These are phyloP conservation scores for Oreamnos americanus DNA, from an alignment of 2,113 vertebrate species.

Conservation along the genomic window DNA sequence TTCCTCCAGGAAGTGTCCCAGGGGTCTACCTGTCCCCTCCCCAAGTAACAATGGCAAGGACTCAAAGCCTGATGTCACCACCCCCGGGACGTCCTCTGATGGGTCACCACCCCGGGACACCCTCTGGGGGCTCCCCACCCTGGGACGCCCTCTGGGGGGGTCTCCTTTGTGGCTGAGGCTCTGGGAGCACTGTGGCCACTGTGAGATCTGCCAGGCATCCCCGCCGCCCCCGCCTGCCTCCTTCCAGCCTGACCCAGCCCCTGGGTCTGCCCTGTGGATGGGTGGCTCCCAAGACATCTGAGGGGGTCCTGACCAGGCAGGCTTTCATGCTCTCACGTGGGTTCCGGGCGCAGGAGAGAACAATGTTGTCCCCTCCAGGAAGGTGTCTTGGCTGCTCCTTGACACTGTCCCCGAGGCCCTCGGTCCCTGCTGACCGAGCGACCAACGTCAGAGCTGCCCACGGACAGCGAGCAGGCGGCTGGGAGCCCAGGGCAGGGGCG, in stretches of 20 bases:
- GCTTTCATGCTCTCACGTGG: rapidly evolving
- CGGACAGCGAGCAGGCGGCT: rapidly evolving
- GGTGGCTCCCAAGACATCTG: rapidly evolving
- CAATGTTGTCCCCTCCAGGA: rapidly evolving
- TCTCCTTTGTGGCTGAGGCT: neutral
- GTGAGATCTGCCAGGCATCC: neutral
- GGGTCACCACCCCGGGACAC: rapidly evolving
- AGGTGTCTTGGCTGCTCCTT: rapidly evolving
- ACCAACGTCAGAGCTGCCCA: rapidly evolving
- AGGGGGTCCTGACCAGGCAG: rapidly evolving
- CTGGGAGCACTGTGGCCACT: rapidly evolving
- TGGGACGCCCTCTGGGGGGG: rapidly evolving
- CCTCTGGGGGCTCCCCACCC: rapidly evolving
- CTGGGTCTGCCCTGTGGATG: rapidly evolving
- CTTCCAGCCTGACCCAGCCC: no score
- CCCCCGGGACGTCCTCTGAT: rapidly evolving
- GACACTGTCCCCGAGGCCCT: rapidly evolving
- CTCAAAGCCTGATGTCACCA: neutral
- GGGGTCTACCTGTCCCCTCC: no score
- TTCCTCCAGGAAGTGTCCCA: rapidly evolving
- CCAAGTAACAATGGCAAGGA: neutral
- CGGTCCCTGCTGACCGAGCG: rapidly evolving
- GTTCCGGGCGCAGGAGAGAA: neutral
- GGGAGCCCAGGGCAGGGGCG: rapidly evolving
- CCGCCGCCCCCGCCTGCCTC: rapidly evolving